Percentiles rank a stretch among this genome's conserved stretches.
phyloP scores from a whole-genome alignment of 2,113 vertebrate genomes.

The Onychostoma macrolepis region DNA sequence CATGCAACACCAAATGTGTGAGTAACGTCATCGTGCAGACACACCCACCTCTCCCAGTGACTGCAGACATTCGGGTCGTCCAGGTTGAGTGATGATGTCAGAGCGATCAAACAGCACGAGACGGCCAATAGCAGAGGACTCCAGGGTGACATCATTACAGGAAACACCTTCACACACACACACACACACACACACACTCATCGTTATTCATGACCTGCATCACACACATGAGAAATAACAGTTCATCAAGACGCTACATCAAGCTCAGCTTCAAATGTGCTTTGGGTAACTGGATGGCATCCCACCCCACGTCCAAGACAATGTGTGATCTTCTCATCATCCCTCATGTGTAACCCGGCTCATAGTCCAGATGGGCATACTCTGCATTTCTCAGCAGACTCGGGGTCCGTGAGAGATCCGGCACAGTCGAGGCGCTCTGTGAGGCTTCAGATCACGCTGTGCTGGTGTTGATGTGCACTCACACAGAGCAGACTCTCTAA shows the following conservation, averaged over 20 bases:
- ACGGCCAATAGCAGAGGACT: conserved; percentile 72
- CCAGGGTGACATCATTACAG: conserved; percentile 78
- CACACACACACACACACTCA: conserved; percentile 4
- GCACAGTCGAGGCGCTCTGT: neutral
- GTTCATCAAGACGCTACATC: too few species aligned
- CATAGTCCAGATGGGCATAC: neutral
- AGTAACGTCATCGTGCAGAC: too few species aligned
- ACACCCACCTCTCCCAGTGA: conserved; percentile 94
- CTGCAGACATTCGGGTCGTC: conserved; percentile 99
- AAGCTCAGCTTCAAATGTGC: too few species aligned
- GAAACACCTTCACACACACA: conserved; percentile 68
- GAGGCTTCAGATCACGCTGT: neutral
- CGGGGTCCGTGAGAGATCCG: neutral
- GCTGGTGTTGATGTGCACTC: neutral
- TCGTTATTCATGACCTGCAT: too few species aligned
- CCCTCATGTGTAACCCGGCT: too few species aligned
- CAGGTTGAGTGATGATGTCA: conserved; percentile 83
- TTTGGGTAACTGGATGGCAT: too few species aligned
- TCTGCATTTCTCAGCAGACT: neutral
- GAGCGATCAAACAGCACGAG: conserved; percentile 74
- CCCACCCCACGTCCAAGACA: too few species aligned
- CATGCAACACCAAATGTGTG: too few species aligned
- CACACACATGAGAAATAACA: too few species aligned
- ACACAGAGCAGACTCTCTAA: neutral
- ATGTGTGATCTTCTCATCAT: too few species aligned